A percentile compares a stretch with the other conserved stretches of the same genome.
phyloP scores from a whole-genome alignment of 1,140 invertebrate species.

The Phortica variegata region DNA sequence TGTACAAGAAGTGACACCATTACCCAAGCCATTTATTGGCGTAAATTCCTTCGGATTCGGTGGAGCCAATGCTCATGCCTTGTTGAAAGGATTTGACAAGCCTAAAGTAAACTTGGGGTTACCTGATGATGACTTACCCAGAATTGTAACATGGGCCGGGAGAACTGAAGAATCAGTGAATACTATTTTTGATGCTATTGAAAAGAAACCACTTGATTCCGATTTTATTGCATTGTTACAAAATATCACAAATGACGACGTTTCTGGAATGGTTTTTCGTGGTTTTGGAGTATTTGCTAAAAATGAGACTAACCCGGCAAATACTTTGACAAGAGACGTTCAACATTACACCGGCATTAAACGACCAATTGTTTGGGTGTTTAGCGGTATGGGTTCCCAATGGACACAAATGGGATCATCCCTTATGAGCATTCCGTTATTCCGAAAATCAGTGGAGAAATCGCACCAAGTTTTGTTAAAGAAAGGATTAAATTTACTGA shows the following conservation, averaged over 20 bases:
- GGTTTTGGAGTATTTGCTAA: constrained; percentile 62
- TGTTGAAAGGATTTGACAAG: constrained; percentile 65
- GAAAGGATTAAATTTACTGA: constrained; percentile 75
- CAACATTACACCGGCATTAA: constrained; percentile 64
- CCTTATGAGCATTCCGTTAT: constrained; percentile 67
- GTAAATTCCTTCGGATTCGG: constrained; percentile 88
- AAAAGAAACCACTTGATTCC: constrained; percentile 61
- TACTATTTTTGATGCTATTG: constrained; percentile 67
- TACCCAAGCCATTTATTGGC: constrained; percentile 65
- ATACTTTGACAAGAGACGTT: constrained; percentile 57
- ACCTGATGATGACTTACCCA: constrained; percentile 60
- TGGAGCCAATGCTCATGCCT: constrained; percentile 72
- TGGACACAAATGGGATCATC: constrained; percentile 80
- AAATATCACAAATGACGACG: constrained; percentile 60
- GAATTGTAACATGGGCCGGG: constrained; percentile 62
- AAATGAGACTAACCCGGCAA: constrained; percentile 57
- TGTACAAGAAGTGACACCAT: constrained; percentile 66
- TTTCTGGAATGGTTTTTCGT: constrained; percentile 62
- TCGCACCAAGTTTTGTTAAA: constrained; percentile 72
- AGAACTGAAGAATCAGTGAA: constrained; percentile 68
- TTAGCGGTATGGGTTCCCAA: constrained; percentile 89
- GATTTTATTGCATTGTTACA: constrained; percentile 64
- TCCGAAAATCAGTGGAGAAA: constrained; percentile 70
- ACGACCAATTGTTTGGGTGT: constrained; percentile 81
- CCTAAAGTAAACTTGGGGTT: constrained; percentile 60